Evolutionary conservation across 2,113 vertebrate species (phyloP), one percentile per base, ranked within the genome.

Genomic region (Andinoacara biseriatus): DNA sequence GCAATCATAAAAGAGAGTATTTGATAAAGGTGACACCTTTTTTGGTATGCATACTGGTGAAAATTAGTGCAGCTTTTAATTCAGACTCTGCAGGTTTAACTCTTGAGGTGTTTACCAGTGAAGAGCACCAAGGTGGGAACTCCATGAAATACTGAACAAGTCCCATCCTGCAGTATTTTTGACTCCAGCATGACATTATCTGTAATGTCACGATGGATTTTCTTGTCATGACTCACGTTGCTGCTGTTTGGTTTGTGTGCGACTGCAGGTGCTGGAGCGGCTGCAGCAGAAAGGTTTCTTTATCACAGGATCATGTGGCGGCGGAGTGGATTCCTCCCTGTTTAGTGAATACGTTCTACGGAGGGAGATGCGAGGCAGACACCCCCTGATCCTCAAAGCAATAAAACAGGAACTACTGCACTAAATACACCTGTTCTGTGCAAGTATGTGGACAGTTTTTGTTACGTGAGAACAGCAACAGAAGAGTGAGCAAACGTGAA

Each of bases 271-370:
- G 88, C 95, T 99, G 82, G 97, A 99, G 91, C 94, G 97, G 81
- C 94, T 99, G 75, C 97, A 98, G 93, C 97, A 97, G 87, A 96
- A 95, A 85, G 97, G 97, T 1, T 99, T 99, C 95, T 95, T 96
- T 90, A 97, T 99, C 81, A 96, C 97, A 80, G 97, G 96, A 49
- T 98, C 98, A 0, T 97, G 98, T 72, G 98, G 97, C 7, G 97
- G 98, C 69, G 98, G 98, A 3, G 97, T 97, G 85, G 98, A 99
- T 95, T 97, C 97, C 18, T 98, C 98, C 76, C 97, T 98, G 94
- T 99, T 99, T 95, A 98, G 97, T 83, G 97, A 99, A 95, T 99
- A 98, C 17, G 94, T 98, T 87, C 95, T 99, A 61, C 95, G 95
- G 80, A 94, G 98, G 92, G 97, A 97, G 87, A 91, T 96, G 91